Conservation (phyloP, 1,140 invertebrate genomes). For the Akabosia matsudoensis region DNA sequence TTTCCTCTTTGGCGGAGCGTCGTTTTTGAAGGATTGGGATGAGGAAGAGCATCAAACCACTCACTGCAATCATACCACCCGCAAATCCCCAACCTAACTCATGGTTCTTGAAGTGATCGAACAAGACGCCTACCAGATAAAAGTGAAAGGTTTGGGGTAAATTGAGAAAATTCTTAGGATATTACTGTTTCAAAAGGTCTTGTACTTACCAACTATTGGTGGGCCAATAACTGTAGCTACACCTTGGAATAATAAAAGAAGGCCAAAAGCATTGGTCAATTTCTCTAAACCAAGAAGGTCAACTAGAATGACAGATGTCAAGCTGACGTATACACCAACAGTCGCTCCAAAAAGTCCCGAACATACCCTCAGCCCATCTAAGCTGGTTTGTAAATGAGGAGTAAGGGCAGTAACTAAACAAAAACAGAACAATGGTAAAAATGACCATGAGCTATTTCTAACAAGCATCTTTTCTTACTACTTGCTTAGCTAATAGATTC, state of each 20-base stretch:
- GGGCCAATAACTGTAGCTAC: conserved; percentile 83
- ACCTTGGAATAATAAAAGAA: conserved; percentile 85
- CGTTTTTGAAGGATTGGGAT: conserved; percentile 70
- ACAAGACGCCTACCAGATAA: conserved; percentile 71
- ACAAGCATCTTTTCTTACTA: neutral
- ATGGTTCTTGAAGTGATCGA: conserved; percentile 72
- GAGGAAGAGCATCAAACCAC: conserved; percentile 81
- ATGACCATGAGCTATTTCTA: neutral
- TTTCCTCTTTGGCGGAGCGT: neutral
- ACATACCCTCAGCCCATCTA: conserved; percentile 69
- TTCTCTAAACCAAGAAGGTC: conserved; percentile 81
- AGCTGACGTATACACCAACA: conserved; percentile 86
- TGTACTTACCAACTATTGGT: conserved; percentile 74
- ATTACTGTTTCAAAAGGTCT: neutral
- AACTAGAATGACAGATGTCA: conserved; percentile 85
- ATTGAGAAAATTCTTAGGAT: neutral
- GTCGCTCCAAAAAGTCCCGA: conserved; percentile 79
- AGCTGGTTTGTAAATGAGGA: conserved; percentile 64
- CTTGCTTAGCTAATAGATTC: neutral
- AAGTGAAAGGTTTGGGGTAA: conserved; percentile 28
- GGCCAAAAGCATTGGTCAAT: conserved; percentile 88
- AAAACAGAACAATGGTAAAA: conserved; percentile 46
- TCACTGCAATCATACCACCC: conserved; percentile 75
- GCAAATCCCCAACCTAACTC: conserved; percentile 77
- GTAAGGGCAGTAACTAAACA: conserved; percentile 74